Percentiles rank a stretch among this genome's conserved stretches.
Conservation (phyloP, 2,888 invertebrate species). For the Spodoptera exigua region DNA sequence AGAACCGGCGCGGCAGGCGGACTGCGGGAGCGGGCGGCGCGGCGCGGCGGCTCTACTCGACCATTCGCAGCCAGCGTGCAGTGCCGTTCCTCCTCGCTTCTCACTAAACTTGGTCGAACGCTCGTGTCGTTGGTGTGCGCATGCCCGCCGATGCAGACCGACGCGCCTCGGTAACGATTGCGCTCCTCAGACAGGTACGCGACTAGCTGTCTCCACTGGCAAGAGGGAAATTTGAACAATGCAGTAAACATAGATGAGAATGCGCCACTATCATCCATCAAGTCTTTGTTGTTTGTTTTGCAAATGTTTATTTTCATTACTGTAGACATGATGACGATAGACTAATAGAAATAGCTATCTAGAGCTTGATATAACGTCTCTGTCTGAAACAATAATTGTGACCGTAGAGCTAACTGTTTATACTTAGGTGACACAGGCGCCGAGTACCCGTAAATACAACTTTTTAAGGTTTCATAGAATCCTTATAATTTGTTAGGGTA, state of each 20-base stretch:
- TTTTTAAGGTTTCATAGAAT: too few species aligned
- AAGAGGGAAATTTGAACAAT: conserved; percentile 84
- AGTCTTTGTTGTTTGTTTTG: conserved; percentile 60
- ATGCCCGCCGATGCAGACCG: conserved; percentile 86
- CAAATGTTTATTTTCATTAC: conserved; percentile 51
- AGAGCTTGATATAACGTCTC: conserved; percentile 4
- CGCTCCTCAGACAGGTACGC: conserved; percentile 82
- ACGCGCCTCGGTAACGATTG: conserved; percentile 86
- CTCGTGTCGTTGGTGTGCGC: conserved; percentile 76
- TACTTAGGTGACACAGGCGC: too few species aligned
- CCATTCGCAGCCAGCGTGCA: conserved; percentile 75
- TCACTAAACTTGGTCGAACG: conserved; percentile 74
- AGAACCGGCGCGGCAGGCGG: conserved; percentile 85
- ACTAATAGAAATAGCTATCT: not conserved
- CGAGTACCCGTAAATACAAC: too few species aligned
- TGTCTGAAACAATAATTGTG: not conserved
- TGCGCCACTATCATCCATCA: conserved; percentile 67
- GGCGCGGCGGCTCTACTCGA: conserved; percentile 70
- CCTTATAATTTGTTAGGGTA: too few species aligned
- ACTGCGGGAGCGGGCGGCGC: conserved; percentile 84
- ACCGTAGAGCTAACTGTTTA: too few species aligned
- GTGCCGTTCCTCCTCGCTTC: conserved; percentile 81
- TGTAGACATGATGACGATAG: conserved; percentile 20
- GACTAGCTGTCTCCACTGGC: conserved; percentile 85
- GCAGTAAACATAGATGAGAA: conserved; percentile 72